Conservation (phyloP, 1,140 invertebrate genomes). For the Lepidostoma basale region DNA sequence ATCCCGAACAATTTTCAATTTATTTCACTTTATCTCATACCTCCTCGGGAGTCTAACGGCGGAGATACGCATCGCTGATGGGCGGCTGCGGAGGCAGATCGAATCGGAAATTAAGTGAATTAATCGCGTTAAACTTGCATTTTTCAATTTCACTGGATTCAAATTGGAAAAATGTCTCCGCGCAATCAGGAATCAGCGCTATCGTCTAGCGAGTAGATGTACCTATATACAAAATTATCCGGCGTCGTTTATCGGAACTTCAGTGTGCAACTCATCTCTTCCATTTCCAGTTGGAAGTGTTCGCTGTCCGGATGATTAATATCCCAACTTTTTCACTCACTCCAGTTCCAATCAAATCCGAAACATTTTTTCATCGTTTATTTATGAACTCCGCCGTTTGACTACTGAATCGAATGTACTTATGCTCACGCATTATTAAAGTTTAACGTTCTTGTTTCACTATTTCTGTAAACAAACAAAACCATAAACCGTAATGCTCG, state of each 20-base stretch:
- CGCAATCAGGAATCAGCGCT: conserved; percentile 22
- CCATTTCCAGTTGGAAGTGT: background rate
- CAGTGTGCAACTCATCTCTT: conserved; percentile 11
- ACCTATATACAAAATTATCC: conserved; percentile 16
- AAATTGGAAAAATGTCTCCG: conserved; percentile 34
- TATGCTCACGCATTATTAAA: too few relatives aligned
- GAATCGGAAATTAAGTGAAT: conserved; percentile 41
- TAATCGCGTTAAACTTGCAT: conserved; percentile 39
- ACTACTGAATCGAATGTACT: too few relatives aligned
- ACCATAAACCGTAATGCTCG: background rate
- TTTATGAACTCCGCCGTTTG: too few relatives aligned
- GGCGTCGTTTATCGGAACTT: background rate
- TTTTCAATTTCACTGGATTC: conserved; percentile 38
- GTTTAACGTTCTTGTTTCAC: too few relatives aligned
- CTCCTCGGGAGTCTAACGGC: background rate
- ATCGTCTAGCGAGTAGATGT: conserved; percentile 16
- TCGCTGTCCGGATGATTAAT: conserved; percentile 13
- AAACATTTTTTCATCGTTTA: background rate
- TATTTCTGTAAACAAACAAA: too few relatives aligned
- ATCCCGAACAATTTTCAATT: conserved; percentile 42
- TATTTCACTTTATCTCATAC: conserved; percentile 39
- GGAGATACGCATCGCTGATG: conserved; percentile 33
- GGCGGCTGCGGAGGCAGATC: background rate
- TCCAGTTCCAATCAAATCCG: background rate
- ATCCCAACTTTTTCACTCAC: background rate